Evolutionary conservation across 2,113 vertebrate species (phyloP).

Genomic region (Xenotilapia caudafasciata): DNA sequence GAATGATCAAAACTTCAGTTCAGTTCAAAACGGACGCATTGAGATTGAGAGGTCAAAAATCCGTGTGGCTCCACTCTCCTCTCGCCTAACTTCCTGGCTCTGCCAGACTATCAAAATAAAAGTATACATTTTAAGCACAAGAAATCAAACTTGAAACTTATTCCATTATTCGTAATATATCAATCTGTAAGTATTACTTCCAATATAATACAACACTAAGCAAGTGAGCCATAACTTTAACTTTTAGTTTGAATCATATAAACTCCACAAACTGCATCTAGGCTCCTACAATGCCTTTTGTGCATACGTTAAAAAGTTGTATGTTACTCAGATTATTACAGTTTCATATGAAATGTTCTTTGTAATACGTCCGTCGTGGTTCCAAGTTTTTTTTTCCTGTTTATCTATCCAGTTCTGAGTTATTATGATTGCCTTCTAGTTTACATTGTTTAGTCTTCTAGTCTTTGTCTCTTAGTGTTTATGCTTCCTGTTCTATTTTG

Average conservation of each 20-base stretch:
- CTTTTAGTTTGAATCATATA: not conserved
- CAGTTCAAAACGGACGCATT: not conserved
- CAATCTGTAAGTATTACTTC: not conserved
- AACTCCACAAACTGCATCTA: not conserved
- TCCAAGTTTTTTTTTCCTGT: not conserved
- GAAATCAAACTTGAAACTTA: not conserved
- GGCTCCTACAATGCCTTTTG: not conserved
- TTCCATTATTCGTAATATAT: not conserved
- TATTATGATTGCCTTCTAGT: not conserved
- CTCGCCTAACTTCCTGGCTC: not conserved
- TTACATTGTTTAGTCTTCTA: not conserved
- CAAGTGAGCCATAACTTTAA: not conserved
- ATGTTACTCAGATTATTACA: not conserved
- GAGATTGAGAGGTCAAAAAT: not conserved
- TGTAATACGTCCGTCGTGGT: not conserved
- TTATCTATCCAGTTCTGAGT: not conserved
- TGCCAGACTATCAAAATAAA: not conserved
- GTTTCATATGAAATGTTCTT: not conserved
- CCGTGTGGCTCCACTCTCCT: not conserved
- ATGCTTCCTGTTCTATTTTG: not conserved
- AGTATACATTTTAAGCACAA: not conserved
- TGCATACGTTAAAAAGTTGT: not conserved
- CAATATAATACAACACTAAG: not conserved
- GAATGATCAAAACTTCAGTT: not conserved
- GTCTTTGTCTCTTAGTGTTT: not conserved